A percentile compares a stretch with the other conserved stretches of the same genome.
These are phyloP conservation scores for Sesamia inferens DNA, from an alignment of 2,888 invertebrate species.

Conservation along the genomic window DNA sequence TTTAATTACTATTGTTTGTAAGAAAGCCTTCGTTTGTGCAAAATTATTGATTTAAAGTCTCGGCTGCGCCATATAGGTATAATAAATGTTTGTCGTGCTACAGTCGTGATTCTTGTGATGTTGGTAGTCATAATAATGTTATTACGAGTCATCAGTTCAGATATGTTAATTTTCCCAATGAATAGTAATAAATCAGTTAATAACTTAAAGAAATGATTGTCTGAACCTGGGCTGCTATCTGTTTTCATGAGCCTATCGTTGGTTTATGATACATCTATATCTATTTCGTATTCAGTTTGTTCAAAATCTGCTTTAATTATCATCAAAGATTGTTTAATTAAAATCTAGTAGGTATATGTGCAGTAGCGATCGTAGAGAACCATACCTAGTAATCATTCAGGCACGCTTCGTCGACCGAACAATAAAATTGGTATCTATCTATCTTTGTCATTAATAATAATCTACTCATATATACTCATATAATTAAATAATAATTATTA, in stretches of 20 bases:
- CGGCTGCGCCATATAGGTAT: not conserved
- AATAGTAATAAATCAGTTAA: slow-evolving; percentile 22
- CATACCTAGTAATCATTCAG: slow-evolving; percentile 43
- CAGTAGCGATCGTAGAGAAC: slow-evolving; percentile 7
- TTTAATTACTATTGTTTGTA: slow-evolving; percentile 48
- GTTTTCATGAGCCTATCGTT: slow-evolving; percentile 12
- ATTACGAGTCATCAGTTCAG: slow-evolving; percentile 25
- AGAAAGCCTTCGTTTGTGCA: slow-evolving; percentile 49
- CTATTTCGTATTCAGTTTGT: slow-evolving; percentile 6
- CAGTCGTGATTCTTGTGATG: slow-evolving; percentile 28
- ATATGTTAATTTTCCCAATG: slow-evolving; percentile 20
- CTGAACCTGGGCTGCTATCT: slow-evolving; percentile 15
- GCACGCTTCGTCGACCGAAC: slow-evolving; percentile 5
- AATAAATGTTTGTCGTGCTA: slow-evolving; percentile 32
- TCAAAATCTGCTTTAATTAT: slow-evolving; percentile 9
- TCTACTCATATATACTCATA: not conserved
- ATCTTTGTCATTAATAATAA: slow-evolving; percentile 15
- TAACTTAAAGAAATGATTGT: slow-evolving; percentile 27
- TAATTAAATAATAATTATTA: too few species aligned
- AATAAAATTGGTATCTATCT: slow-evolving; percentile 18
- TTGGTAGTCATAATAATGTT: slow-evolving; percentile 14
- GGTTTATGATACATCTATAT: not conserved
- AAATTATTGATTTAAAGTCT: slow-evolving; percentile 40
- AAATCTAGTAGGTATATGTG: not conserved
- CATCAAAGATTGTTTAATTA: slow-evolving; percentile 23